Conservation (phyloP, 2,113 vertebrate species). For the Rhodinocichla rosea region DNA sequence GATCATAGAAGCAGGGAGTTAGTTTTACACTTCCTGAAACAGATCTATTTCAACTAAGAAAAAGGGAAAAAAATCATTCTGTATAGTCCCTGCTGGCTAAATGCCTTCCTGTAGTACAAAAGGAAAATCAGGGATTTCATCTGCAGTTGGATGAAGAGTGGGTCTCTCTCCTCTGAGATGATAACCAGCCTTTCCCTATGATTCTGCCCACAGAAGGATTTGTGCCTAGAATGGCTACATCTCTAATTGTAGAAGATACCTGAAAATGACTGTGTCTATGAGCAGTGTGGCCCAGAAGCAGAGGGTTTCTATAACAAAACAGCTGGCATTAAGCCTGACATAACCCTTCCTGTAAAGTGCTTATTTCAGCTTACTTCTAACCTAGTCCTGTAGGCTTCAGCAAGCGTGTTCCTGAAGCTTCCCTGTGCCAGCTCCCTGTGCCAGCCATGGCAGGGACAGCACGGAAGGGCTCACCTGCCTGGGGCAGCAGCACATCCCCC, state of each 20-base stretch:
- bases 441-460: not conserved
- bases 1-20: not conserved
- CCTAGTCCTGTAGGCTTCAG: not conserved
- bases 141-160: not conserved
- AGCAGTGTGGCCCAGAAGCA: not conserved
- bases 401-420: not conserved
- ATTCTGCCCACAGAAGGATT: not conserved
- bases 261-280: not conserved
- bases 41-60: not conserved
- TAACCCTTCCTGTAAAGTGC: not conserved
- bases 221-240: not conserved
- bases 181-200: not conserved
- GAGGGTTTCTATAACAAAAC: not conserved
- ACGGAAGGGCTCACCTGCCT: rapidly evolving
- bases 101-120: not conserved
- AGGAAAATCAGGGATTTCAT: not conserved
- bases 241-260: not conserved
- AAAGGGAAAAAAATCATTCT: not conserved
- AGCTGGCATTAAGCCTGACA: not conserved
- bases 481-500: rapidly evolving
- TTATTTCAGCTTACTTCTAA: not conserved
- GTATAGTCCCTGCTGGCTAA: not conserved
- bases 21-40: not conserved
- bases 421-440: rapidly evolving
- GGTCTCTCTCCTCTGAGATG: not conserved